Conservation (phyloP, 2,888 invertebrate genomes). For the Scaeva pyrastri region DNA sequence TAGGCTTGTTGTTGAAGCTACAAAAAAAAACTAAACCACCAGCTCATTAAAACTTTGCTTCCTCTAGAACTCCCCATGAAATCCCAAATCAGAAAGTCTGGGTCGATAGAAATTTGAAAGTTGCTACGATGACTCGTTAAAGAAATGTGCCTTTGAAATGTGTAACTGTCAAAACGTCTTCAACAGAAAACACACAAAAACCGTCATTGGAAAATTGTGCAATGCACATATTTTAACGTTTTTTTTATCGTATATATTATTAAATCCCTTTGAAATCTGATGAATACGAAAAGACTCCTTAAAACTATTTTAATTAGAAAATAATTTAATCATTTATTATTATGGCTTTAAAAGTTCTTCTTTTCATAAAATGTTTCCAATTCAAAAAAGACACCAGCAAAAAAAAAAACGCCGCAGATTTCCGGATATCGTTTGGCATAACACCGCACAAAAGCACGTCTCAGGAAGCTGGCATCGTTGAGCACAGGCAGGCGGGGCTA, state of each 20-base stretch:
- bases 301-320: conserved; percentile 56
- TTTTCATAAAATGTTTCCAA: neutral
- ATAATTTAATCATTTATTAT: conserved; percentile 35
- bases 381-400: neutral
- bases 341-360: conserved; percentile 25
- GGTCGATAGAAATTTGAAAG: too few species aligned
- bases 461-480: neutral
- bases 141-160: neutral
- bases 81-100: too few species aligned
- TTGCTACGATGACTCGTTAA: too few species aligned
- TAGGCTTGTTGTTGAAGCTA: too few species aligned
- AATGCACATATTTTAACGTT: neutral
- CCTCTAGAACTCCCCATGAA: too few species aligned
- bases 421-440: neutral
- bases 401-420: neutral
- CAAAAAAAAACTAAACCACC: too few species aligned
- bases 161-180: too few species aligned
- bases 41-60: too few species aligned
- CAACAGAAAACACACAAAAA: neutral
- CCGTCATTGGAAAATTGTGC: neutral
- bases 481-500: neutral
- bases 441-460: conserved; percentile 24
- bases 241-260: neutral
- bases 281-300: neutral
- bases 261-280: conserved; percentile 15